Conservation (phyloP, 2,113 vertebrate genomes). For the Odobenus rosmarus region DNA sequence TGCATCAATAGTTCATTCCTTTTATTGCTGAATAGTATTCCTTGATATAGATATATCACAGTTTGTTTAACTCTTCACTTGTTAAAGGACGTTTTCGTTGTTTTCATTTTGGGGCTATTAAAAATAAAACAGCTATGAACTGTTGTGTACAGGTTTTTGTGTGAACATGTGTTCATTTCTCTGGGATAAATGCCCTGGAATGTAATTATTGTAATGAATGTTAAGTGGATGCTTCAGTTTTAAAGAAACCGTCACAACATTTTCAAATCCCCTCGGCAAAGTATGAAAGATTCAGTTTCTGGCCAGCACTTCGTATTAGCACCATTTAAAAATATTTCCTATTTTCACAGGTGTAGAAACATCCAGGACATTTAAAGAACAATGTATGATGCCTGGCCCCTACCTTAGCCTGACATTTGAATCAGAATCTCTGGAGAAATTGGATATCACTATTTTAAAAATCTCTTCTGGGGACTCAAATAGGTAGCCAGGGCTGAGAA, state of each 20-base stretch:
- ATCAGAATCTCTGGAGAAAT: background rate
- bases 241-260: background rate
- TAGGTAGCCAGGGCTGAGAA: background rate
- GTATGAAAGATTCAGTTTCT: background rate
- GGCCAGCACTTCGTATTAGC: background rate
- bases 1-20: background rate
- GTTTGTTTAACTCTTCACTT: background rate
- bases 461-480: background rate
- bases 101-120: background rate
- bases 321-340: background rate
- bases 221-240: background rate
- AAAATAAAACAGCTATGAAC: background rate
- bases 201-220: background rate
- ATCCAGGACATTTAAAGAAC: background rate
- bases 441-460: background rate
- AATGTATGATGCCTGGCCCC: background rate
- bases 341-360: background rate
- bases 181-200: background rate
- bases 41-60: background rate
- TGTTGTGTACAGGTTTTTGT: background rate
- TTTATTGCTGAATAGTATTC: background rate
- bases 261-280: background rate
- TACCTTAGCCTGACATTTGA: background rate
- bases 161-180: background rate
- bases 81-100: background rate